Evolutionary conservation across 2,888 invertebrate genomes (phyloP).

Genomic region (Folsomia manolachei): DNA sequence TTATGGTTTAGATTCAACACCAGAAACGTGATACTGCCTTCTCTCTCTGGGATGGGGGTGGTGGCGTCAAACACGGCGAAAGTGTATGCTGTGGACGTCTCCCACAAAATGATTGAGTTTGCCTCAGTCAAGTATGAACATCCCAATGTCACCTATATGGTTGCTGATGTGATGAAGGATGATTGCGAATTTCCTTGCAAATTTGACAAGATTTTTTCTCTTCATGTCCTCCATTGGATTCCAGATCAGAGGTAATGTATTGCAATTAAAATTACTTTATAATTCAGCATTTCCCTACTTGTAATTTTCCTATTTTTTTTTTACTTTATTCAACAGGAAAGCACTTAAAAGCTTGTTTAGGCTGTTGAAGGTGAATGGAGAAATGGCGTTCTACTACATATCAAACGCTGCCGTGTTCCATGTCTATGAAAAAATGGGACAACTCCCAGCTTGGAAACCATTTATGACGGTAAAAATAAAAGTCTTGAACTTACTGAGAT

Average conservation of each 20-base stretch:
- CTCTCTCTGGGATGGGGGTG: constrained; percentile 19
- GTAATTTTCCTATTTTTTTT: constrained; percentile 7
- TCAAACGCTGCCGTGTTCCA: constrained; percentile 46
- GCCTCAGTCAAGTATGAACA: constrained; percentile 45
- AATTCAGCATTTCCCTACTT: neutral
- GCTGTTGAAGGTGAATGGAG: constrained; percentile 43
- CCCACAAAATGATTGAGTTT: constrained; percentile 50
- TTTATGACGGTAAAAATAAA: constrained; percentile 41
- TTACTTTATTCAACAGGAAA: constrained; percentile 42
- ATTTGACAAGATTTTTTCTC: constrained; percentile 50
- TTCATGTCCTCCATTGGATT: constrained; percentile 51
- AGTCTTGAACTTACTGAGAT: neutral
- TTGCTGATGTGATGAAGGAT: constrained; percentile 48
- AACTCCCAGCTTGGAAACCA: constrained; percentile 39
- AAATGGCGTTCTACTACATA: constrained; percentile 49
- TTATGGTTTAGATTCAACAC: constrained; percentile 33
- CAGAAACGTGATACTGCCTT: constrained; percentile 41
- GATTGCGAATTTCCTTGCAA: constrained; percentile 44
- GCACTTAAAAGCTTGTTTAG: constrained; percentile 35
- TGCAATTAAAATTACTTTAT: neutral
- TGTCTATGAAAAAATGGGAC: constrained; percentile 48
- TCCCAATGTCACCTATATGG: constrained; percentile 47
- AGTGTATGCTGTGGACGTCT: constrained; percentile 48
- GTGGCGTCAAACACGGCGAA: neutral
- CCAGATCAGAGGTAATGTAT: constrained; percentile 43